phyloP scores from a whole-genome alignment of 2,888 invertebrate genomes.

The Scelioninae gen. 2 region DNA sequence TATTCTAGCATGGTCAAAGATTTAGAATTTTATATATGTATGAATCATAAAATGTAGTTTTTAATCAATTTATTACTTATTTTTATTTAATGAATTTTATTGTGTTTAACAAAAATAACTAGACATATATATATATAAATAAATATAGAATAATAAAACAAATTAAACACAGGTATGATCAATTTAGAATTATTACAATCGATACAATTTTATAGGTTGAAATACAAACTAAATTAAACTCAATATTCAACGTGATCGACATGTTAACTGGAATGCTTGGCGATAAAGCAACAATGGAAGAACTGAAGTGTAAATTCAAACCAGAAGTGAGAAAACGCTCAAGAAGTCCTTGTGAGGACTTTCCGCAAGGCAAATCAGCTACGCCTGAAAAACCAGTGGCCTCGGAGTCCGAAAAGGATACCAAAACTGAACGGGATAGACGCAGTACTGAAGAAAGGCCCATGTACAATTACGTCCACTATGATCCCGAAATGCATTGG shows the following conservation, averaged over 20 bases:
- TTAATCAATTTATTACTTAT: too few species aligned
- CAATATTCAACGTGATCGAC: conserved; percentile 90
- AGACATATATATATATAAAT: too few species aligned
- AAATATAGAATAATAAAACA: too few species aligned
- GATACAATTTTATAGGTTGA: conserved; percentile 76
- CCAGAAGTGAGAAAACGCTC: conserved; percentile 68
- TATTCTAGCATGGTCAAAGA: too few species aligned
- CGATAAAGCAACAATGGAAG: conserved; percentile 78
- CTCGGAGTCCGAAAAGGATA: conserved; percentile 70
- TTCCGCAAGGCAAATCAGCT: conserved; percentile 69
- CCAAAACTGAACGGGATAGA: conserved; percentile 66
- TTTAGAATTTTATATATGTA: too few species aligned
- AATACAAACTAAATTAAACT: conserved; percentile 87
- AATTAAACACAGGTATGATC: too few species aligned
- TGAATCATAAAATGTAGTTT: too few species aligned
- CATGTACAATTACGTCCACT: conserved; percentile 87
- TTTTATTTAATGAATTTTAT: too few species aligned
- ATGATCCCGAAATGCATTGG: conserved; percentile 94
- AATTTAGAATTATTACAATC: too few species aligned
- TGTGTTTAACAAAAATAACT: too few species aligned
- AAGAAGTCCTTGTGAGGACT: conserved; percentile 72
- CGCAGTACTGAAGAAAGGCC: conserved; percentile 72
- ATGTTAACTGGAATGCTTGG: conserved; percentile 91
- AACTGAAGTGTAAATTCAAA: conserved; percentile 72
- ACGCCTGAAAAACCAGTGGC: conserved; percentile 66